These are phyloP conservation scores for Trichomycterus rosablanca DNA, from an alignment of 2,113 vertebrate species.

Conservation along the genomic window DNA sequence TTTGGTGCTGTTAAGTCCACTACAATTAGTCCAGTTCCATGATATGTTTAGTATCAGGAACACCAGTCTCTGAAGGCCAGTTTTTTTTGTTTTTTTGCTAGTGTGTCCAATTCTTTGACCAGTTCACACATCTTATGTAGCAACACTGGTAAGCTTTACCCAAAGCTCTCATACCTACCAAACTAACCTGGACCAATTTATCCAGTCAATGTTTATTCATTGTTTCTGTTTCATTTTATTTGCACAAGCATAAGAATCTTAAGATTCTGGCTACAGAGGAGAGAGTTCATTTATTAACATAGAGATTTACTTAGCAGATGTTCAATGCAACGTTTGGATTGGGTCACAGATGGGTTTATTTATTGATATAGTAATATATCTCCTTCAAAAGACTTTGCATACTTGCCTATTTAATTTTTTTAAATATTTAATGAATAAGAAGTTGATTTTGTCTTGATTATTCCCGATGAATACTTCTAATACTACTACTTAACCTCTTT, in stretches of 20 bases:
- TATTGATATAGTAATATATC: constrained; percentile 42
- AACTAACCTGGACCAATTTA: constrained; percentile 17
- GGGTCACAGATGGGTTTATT: constrained; percentile 38
- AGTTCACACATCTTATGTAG: not conserved
- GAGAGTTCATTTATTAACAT: constrained; percentile 7
- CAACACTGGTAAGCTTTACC: constrained; percentile 9
- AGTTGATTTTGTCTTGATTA: constrained; percentile 17
- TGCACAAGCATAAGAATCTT: not conserved
- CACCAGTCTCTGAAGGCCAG: not conserved
- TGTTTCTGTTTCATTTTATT: not conserved
- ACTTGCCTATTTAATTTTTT: constrained; percentile 39
- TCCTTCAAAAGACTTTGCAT: constrained; percentile 14
- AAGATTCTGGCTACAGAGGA: not conserved
- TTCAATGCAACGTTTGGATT: constrained; percentile 49
- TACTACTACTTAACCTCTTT: constrained; percentile 25
- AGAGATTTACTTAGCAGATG: constrained; percentile 35
- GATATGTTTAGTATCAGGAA: not conserved
- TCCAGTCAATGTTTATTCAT: constrained; percentile 12
- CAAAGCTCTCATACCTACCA: not conserved
- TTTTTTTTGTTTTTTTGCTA: too few relatives aligned
- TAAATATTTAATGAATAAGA: not conserved
- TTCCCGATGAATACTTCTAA: constrained; percentile 15
- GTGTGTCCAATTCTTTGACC: not conserved
- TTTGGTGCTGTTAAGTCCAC: constrained; percentile 5
- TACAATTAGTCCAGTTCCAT: not conserved